phyloP scores from a whole-genome alignment of 1,140 invertebrate species.

The Heliconius hermathena region DNA sequence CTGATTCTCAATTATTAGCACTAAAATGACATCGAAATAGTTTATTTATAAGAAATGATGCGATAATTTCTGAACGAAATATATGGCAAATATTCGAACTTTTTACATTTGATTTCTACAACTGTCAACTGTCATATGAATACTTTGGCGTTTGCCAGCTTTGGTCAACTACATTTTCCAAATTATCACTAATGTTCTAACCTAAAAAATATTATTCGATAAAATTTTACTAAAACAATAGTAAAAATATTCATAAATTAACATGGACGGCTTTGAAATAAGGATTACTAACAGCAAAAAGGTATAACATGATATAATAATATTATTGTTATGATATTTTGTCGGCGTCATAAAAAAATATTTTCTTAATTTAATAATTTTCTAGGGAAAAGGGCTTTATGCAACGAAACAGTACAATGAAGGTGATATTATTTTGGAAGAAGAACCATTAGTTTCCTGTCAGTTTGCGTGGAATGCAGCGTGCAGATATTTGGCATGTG shows the following conservation, averaged over 20 bases:
- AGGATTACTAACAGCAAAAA: conserved; percentile 61
- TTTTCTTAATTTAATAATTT: conserved; percentile 39
- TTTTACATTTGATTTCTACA: neutral
- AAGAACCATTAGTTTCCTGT: conserved; percentile 92
- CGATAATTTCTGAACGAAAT: neutral
- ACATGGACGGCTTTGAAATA: conserved; percentile 61
- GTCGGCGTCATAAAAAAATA: neutral
- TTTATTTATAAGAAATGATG: too few species aligned
- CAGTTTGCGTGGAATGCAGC: conserved; percentile 97
- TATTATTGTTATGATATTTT: conserved; percentile 20
- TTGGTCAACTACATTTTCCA: neutral
- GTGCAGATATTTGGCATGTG: conserved; percentile 94
- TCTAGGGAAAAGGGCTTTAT: conserved; percentile 93
- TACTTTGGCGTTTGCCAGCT: neutral
- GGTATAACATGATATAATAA: conserved; percentile 43
- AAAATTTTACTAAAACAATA: neutral
- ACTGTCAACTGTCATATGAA: neutral
- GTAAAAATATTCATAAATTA: neutral
- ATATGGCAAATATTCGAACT: neutral
- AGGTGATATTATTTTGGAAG: conserved; percentile 93
- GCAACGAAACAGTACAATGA: conserved; percentile 86
- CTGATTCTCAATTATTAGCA: too few species aligned
- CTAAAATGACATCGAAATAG: too few species aligned
- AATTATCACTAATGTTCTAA: conserved; percentile 1
- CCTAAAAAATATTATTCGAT: neutral